Conservation (phyloP, 2,797 vertebrate species). For the Chiroxiphia lanceolata region DNA sequence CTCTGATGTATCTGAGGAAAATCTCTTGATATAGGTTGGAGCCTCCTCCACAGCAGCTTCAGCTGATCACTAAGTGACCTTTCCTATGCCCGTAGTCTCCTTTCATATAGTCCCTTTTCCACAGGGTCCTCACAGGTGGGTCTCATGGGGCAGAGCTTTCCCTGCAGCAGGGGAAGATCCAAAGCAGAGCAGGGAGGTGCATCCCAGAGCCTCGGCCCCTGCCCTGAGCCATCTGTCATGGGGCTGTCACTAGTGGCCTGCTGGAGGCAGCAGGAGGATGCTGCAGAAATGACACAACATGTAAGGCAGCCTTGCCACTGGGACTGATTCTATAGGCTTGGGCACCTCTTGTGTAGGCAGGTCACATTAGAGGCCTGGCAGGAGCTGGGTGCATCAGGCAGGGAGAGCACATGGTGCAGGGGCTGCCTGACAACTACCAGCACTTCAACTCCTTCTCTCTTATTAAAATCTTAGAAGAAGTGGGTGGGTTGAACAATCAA, state of each 20-base stretch:
- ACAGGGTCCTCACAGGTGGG: not conserved
- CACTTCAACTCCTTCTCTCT: not conserved
- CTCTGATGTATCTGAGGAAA: not conserved
- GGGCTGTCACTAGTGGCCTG: not conserved
- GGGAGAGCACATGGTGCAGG: not conserved
- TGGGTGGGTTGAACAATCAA: not conserved
- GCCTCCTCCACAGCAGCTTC: not conserved
- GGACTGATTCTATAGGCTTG: too few species aligned
- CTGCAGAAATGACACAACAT: not conserved
- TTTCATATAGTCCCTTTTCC: not conserved
- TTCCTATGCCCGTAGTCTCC: not conserved
- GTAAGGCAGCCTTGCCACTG: not conserved
- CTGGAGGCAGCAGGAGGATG: not conserved
- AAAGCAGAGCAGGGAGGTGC: fast-evolving
- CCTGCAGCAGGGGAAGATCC: not conserved
- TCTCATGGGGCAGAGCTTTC: not conserved
- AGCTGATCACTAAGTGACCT: not conserved
- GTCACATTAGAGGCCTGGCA: not conserved
- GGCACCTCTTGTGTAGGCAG: not conserved
- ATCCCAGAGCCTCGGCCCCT: not conserved
- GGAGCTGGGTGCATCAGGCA: not conserved
- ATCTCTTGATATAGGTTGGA: not conserved
- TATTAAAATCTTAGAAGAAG: not conserved
- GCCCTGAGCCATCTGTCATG: not conserved
- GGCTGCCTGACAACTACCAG: not conserved